Base-by-base conservation (phyloP, 1,140 invertebrate genomes). In the Drosophila sp. region DNA sequence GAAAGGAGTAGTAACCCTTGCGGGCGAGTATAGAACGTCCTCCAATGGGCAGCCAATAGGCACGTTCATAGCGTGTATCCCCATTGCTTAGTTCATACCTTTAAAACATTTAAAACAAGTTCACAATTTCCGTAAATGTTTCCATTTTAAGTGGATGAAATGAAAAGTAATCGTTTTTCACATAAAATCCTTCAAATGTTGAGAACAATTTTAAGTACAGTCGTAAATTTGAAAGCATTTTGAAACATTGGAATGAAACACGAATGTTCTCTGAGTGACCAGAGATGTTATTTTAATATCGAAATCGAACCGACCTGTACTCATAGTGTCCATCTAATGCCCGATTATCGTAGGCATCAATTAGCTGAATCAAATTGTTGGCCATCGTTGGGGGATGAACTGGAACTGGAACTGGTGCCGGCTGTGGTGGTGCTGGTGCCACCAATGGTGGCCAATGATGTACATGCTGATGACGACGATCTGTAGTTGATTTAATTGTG, bases 41-140 rank as follows among this genome's bases (percentile, higher is more conserved):
- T 32, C 90, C 90, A 23, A 80, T 66, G 5, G 85, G 90, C 62
- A 83, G 41, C 85, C 90, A 91, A 44, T 81, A 91, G 44, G 80
- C 81, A 38, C 90, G 90, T 40, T 91, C 90, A 11, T 90, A 91
- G n/a, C 90, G 85, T 0, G 83, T 78, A 10, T 90, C 79, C n/a
- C 90, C 90, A 41, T 91, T 90, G 60, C 87, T 83, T 32, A 91
- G 56, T 2, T 79, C 61, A 38, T 79, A 91, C 62, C 90, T 91
- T 44, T 1, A 41, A 23, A 29, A 11, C 27, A 57, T 35, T 23
- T 1, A 33, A 50, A 7, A 69, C 17, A 62, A 17, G 17, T 17
- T 17, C 17, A 17, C 17, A 17, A 17, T 17, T 17, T 17, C 17
- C 17, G 17, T 17, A 17, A 17, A 17, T 17, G 17, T 17, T 17